A percentile compares a stretch with the other conserved stretches of the same genome.
Conservation (phyloP, 2,888 invertebrate genomes). For the Latrodectus elegans region DNA sequence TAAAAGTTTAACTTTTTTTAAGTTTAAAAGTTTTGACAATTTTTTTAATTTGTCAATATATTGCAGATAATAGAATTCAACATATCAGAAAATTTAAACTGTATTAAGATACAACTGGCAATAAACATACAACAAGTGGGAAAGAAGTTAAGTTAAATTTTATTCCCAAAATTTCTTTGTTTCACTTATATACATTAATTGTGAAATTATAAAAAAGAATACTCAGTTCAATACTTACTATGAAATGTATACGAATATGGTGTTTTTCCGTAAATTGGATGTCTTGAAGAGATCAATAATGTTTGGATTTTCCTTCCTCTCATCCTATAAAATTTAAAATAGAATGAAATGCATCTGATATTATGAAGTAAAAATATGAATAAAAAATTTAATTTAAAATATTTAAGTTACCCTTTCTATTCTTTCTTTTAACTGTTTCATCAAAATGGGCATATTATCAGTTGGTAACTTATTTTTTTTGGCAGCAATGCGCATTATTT, state of each 20-base stretch:
- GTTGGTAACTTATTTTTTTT: constrained; percentile 75
- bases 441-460: constrained; percentile 42
- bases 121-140: too few species aligned
- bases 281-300: constrained; percentile 63
- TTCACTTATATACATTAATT: too few species aligned
- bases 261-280: constrained; percentile 63
- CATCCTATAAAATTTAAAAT: constrained; percentile 33
- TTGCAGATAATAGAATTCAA: too few species aligned
- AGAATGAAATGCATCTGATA: not conserved
- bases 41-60: too few species aligned
- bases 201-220: too few species aligned
- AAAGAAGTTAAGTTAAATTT: too few species aligned
- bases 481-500: constrained; percentile 80
- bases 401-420: constrained; percentile 54
- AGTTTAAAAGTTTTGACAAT: too few species aligned
- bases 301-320: constrained; percentile 62
- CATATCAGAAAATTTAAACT: too few species aligned
- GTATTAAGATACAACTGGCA: too few species aligned
- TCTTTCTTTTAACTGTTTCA: constrained; percentile 58
- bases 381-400: not conserved
- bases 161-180: too few species aligned
- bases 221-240: constrained; percentile 39
- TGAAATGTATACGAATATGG: constrained; percentile 62
- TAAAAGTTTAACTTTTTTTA: too few species aligned
- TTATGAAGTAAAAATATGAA: not conserved